Percentiles rank a stretch among this genome's conserved stretches.
phyloP scores from a whole-genome alignment of 2,113 vertebrate genomes.

The Psilopsiagon aymara region DNA sequence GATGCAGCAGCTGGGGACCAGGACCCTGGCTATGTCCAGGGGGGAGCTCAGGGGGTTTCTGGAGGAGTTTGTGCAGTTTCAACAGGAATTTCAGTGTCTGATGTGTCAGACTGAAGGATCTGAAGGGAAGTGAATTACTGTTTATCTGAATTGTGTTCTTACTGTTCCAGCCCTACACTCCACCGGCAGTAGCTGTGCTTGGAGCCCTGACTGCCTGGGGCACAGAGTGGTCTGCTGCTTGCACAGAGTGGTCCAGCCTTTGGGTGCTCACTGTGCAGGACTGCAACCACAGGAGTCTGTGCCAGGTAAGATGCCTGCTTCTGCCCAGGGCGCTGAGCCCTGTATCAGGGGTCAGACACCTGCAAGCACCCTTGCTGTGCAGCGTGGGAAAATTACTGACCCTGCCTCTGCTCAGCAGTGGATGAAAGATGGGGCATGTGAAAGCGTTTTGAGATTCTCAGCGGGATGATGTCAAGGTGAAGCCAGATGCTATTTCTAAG shows the following conservation, averaged over 20 bases:
- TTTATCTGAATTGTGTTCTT: background rate
- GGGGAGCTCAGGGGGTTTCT: fast-evolving
- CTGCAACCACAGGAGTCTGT: background rate
- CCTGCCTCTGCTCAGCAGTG: fast-evolving
- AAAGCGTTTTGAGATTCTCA: background rate
- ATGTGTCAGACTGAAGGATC: background rate
- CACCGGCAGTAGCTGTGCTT: fast-evolving
- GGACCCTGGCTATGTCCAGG: background rate
- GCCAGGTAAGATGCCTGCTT: background rate
- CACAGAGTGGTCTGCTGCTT: background rate
- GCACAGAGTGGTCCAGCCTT: background rate
- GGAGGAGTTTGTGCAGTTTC: background rate
- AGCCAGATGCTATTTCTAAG: background rate
- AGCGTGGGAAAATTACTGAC: fast-evolving
- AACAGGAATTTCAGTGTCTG: background rate
- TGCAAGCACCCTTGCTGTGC: background rate
- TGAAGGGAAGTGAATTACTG: background rate
- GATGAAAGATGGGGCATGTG: background rate
- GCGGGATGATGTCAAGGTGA: background rate
- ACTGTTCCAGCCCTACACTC: no score
- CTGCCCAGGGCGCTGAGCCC: background rate
- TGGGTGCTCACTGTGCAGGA: background rate
- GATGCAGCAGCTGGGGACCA: fast-evolving
- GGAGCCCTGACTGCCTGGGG: background rate
- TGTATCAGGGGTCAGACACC: fast-evolving